Conservation (phyloP, 2,113 vertebrate genomes). For the Micromys minutus region DNA sequence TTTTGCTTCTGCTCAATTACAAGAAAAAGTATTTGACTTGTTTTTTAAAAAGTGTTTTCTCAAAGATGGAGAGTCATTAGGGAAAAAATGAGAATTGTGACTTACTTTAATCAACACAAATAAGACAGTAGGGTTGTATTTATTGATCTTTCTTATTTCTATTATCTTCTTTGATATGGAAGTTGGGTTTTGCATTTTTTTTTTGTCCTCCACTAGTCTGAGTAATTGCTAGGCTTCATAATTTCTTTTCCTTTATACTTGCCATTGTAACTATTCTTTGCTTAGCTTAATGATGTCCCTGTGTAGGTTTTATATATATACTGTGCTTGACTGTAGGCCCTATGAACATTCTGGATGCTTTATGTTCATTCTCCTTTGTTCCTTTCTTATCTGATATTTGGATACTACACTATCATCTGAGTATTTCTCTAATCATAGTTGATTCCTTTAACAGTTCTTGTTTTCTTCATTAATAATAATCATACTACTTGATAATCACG, state of each 20-base stretch:
- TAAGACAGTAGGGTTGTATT: not conserved
- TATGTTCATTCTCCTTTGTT: not conserved
- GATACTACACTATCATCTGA: not conserved
- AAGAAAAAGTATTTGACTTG: conserved; percentile 49
- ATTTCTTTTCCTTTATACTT: conserved; percentile 30
- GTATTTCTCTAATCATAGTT: not conserved
- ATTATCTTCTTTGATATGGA: conserved; percentile 20
- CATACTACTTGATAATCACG: not conserved
- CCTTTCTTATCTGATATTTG: not conserved
- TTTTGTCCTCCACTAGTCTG: not conserved
- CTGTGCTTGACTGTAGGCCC: not conserved
- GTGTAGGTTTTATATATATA: not conserved
- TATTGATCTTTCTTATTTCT: conserved; percentile 45
- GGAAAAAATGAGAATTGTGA: conserved; percentile 60
- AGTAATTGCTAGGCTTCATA: not conserved
- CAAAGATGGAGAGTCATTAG: conserved; percentile 46
- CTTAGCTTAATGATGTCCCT: not conserved
- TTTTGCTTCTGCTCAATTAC: conserved; percentile 41
- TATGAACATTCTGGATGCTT: not conserved
- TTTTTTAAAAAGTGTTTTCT: conserved; percentile 43
- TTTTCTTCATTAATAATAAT: conserved; percentile 60
- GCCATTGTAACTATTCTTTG: not conserved
- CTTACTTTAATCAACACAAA: conserved; percentile 30
- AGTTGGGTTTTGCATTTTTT: not conserved
- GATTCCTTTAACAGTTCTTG: conserved; percentile 30